These are phyloP conservation scores for Gambelia wislizenii DNA, from an alignment of 2,797 vertebrate species.

Conservation along the genomic window DNA sequence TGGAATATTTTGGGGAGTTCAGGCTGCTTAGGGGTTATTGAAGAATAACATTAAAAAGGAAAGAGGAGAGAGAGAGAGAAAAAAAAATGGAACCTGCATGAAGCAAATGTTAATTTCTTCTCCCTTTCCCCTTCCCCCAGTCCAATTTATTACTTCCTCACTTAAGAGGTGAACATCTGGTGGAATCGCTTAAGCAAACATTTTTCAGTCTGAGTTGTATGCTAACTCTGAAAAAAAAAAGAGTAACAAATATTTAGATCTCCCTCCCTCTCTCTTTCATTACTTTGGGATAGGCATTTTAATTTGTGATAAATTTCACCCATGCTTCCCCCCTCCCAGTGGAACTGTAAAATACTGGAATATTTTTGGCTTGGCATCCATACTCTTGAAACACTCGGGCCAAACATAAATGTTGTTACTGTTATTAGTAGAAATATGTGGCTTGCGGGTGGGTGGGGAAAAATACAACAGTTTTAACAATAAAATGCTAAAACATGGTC, in stretches of 20 bases:
- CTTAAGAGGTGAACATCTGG: conserved; percentile 82
- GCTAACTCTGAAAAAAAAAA: conserved; percentile 67
- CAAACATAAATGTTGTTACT: neutral
- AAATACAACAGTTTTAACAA: neutral
- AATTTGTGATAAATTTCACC: conserved; percentile 34
- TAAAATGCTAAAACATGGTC: neutral
- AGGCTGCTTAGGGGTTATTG: neutral
- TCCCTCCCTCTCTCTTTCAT: conserved; percentile 15
- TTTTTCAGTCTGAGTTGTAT: conserved; percentile 75
- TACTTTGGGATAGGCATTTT: conserved; percentile 36
- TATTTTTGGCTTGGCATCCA: conserved; percentile 9
- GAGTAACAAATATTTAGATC: conserved; percentile 59
- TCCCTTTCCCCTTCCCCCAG: conserved; percentile 74
- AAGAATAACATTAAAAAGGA: neutral
- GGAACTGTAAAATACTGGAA: conserved; percentile 23
- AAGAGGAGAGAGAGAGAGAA: neutral
- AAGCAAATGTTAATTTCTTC: conserved; percentile 63
- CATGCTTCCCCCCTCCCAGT: conserved; percentile 19
- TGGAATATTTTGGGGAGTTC: neutral
- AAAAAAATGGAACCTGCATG: conserved; percentile 58
- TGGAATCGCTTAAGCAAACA: conserved; percentile 77
- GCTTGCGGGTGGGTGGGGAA: neutral
- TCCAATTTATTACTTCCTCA: conserved; percentile 58
- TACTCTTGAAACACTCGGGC: neutral
- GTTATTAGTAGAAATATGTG: neutral